phyloP scores from a whole-genome alignment of 2,113 vertebrate species.

The rat (Rattus norvegicus) region DNA sequence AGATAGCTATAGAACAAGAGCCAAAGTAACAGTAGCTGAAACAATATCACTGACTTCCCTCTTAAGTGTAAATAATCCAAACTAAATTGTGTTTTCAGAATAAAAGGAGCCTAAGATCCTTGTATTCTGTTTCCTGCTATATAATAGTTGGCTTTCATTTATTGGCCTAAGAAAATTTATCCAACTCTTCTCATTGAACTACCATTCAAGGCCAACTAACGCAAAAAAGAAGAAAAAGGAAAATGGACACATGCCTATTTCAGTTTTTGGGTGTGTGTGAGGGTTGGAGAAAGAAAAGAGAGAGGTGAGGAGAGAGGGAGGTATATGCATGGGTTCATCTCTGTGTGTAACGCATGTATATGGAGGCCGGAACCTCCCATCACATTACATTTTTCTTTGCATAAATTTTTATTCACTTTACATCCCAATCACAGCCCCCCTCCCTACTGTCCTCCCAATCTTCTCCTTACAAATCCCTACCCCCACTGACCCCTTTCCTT shows the following conservation, averaged over 20 bases:
- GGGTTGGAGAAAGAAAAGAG: neutral
- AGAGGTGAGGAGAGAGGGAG: neutral
- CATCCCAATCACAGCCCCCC: neutral
- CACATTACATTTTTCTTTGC: too few species aligned
- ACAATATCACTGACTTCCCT: neutral
- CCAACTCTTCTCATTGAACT: neutral
- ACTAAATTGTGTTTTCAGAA: neutral
- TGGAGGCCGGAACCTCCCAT: neutral
- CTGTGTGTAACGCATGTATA: neutral
- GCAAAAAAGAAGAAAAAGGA: neutral
- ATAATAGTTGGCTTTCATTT: neutral
- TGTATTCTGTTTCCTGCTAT: neutral
- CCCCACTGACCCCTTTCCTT: too few species aligned
- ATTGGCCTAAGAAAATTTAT: neutral
- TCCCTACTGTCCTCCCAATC: too few species aligned
- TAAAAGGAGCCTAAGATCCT: neutral
- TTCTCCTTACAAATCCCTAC: too few species aligned
- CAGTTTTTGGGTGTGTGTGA: neutral
- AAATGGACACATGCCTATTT: neutral
- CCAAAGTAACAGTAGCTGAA: neutral
- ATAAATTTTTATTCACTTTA: too few species aligned
- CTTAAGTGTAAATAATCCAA: neutral
- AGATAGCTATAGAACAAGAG: neutral
- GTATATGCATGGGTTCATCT: neutral
- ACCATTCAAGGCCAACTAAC: neutral